Base-by-base conservation (phyloP, 2,113 vertebrate species). In the Crypturellus undulatus region DNA sequence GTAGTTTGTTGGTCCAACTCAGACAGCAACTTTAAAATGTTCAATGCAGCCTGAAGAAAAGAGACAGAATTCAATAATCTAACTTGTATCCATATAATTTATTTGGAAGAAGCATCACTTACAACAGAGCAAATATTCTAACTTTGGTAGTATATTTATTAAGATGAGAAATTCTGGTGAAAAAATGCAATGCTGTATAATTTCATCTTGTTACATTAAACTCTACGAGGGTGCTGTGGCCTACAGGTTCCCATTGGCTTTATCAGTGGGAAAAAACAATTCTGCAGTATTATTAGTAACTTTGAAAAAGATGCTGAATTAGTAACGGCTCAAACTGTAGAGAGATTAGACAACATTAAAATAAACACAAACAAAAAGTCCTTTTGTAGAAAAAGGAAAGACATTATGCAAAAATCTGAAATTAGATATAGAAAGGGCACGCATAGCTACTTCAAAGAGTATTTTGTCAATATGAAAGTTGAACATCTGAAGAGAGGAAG, bases 21-120 rank as follows among this genome's bases (percentile, higher is more conserved):
- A 79, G 99, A 99, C 95, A 99, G 99, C 97, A 99, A 96, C 98
- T 99, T 99, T 93, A 99, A 97, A 97, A 99, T 99, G 98, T 99
- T 99, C 95, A 99, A 96, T 49, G 99, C 99, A 98, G 99, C 99
- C 99, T 99, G 89, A 64, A 30, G 70, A 82, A 64, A 38, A 47
- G 86, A 95, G 83, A 94, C 36, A 60, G 6, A 56, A 64, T 60
- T 93, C 70, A 79, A 83, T 49, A 85, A 69, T 45, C 73, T 58
- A 38, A 10, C 26, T 42, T 3, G 25, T 38, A 24, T 13, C 18
- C 43, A 26, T 21, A 21, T 52, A 43, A 52, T 25, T 60, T 3
- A 43, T 30, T 69, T 10, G 47, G 51, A 38, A 32, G 76, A 76
- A 89, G 54, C 49, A 45, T 89, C n/a, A 16, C n/a, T 79, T 76